Evolutionary conservation across 2,113 vertebrate genomes (phyloP), one percentile per base, ranked within the genome.

Genomic region (Passer montanus): DNA sequence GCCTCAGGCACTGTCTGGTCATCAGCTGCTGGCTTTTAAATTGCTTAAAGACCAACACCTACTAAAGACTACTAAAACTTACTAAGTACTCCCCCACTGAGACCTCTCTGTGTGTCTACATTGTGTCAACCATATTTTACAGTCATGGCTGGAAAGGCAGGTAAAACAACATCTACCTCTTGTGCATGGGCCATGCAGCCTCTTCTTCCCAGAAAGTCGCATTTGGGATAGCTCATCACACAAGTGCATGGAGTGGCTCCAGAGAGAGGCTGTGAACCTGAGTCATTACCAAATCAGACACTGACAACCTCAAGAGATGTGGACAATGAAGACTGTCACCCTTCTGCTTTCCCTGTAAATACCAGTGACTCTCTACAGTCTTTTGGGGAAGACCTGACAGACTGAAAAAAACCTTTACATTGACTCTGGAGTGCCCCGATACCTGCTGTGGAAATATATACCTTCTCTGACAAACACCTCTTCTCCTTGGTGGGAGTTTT

Each of bases 361-460:
- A 15, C 13, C 39, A 52, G 43, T 50, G 28, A 22, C 22, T 60
- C 22, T 22, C 6, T 64, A 19, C 21, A 39, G n/a, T 44, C 33
- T 46, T 35, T 22, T 10, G 4, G 19, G 37, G 23, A 73, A 66
- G 10, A 73, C 2, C 13, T 1, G 1, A 18, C 11, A 16, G 58
- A 60, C 18, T 1, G 1, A 85, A 43, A 19, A 56, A 31, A 28
- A 7, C 14, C 37, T 35, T 60, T 78, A 37, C 22, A 12, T 4
- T 1, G 1, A 17, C 28, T 24, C 19, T 58, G 26, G 33, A 11
- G 15, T 11, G 47, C 6, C 2, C 8, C 13, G 4, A 16, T 23
- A 21, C 10, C 28, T 22, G 11, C 23, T 70, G 17, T 46, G 58
- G 30, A 52, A 78, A 28, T 11, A 44, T 0, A 1, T 18, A 28